These are phyloP conservation scores for Phallusia fumigata DNA, from an alignment of 23 tunicate genomes.

Conservation along the genomic window DNA sequence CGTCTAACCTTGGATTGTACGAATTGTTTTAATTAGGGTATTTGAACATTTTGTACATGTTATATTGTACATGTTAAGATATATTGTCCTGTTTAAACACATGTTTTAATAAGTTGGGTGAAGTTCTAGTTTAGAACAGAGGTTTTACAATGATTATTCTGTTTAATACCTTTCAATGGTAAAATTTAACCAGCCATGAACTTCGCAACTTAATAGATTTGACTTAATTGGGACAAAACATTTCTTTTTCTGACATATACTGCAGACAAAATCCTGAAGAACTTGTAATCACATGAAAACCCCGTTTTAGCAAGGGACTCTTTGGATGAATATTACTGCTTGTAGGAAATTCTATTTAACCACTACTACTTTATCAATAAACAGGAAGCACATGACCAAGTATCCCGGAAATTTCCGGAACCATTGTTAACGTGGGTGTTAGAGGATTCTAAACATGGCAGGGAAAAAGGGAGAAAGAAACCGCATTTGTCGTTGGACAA, in stretches of 20 bases:
- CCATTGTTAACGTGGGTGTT: conserved; percentile 66
- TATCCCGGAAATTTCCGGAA: conserved; percentile 79
- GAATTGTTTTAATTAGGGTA: too few relatives aligned
- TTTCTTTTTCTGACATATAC: too few relatives aligned
- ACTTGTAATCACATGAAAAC: neutral
- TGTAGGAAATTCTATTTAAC: neutral
- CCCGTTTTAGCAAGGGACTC: neutral
- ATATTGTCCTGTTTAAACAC: too few relatives aligned
- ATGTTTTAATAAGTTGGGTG: too few relatives aligned
- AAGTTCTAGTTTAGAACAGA: too few relatives aligned
- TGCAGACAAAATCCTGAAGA: neutral
- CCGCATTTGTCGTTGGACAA: conserved; percentile 73
- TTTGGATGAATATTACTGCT: too few relatives aligned
- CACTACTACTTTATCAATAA: neutral
- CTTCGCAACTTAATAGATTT: too few relatives aligned
- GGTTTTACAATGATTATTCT: neutral
- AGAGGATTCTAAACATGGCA: conserved; percentile 65
- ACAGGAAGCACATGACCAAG: conserved; percentile 91
- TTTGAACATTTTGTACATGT: too few relatives aligned
- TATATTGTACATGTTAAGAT: too few relatives aligned
- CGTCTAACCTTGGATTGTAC: too few relatives aligned
- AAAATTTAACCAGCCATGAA: neutral
- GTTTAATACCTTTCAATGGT: neutral
- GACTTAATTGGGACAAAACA: too few relatives aligned
- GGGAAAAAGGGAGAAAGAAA: conserved; percentile 77